These are phyloP conservation scores for Hydractinia symbiolongicarpus DNA, from an alignment of 30 jellyfish, hydroid and myxozoan species.

Conservation along the genomic window DNA sequence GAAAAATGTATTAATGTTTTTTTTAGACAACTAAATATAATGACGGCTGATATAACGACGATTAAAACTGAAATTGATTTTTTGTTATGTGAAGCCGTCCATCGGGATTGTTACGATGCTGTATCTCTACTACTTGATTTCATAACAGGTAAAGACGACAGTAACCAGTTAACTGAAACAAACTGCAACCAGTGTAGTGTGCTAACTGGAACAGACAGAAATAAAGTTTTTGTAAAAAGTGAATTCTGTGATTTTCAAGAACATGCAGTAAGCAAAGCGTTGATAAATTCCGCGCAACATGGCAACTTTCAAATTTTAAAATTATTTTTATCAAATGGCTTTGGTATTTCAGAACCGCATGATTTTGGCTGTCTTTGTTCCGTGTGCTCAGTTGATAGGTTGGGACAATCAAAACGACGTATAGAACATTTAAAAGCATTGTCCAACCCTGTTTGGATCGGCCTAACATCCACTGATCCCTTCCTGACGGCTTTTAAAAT, in stretches of 20 bases:
- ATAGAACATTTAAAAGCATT: conserved; percentile 50
- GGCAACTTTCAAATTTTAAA: conserved; percentile 42
- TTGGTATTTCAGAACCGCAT: conserved; percentile 48
- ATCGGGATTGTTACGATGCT: conserved; percentile 2
- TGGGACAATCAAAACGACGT: conserved; percentile 46
- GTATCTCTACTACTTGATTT: background rate
- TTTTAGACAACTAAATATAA: too few species aligned
- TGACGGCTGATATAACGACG: too few species aligned
- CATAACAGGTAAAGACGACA: background rate
- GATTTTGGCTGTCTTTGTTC: conserved; percentile 53
- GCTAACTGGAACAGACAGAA: too few species aligned
- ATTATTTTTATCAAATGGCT: conserved; percentile 52
- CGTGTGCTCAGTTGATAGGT: conserved; percentile 44
- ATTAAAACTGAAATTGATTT: background rate
- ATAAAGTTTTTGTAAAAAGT: too few species aligned
- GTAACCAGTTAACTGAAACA: background rate
- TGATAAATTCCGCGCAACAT: conserved; percentile 54
- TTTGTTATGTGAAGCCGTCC: background rate
- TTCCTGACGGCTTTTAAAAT: conserved; percentile 42
- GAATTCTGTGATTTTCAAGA: too few species aligned
- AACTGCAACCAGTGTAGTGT: too few species aligned
- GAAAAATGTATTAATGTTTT: too few species aligned
- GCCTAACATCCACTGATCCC: conserved; percentile 59
- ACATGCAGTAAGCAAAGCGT: conserved; percentile 11
- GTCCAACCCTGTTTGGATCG: conserved; percentile 69